Evolutionary conservation across 1,140 invertebrate species (phyloP).

Genomic region (Hylyphantes graminicola): DNA sequence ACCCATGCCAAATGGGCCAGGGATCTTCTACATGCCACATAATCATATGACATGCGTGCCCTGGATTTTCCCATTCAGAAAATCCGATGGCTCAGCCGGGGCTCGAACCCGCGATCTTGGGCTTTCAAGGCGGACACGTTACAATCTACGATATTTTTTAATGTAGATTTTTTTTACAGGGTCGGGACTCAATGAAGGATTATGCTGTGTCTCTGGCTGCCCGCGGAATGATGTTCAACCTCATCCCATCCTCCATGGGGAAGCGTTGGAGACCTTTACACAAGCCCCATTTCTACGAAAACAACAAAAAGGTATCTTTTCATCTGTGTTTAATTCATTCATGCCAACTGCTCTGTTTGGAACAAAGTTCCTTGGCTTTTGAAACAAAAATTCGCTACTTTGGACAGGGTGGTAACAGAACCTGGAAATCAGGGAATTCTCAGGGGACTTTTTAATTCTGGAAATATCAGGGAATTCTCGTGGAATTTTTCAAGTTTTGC

Average conservation of each 20-base stretch:
- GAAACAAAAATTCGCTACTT: neutral
- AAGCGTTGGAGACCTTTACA: constrained; percentile 23
- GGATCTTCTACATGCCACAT: too few relatives aligned
- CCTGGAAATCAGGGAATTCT: too few relatives aligned
- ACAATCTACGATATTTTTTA: neutral
- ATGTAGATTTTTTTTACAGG: neutral
- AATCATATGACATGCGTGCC: too few relatives aligned
- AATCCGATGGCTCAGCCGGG: too few relatives aligned
- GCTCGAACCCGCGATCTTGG: neutral
- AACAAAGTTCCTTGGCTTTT: neutral
- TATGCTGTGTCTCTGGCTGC: constrained; percentile 29
- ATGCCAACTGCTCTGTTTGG: too few relatives aligned
- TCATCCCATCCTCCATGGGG: neutral
- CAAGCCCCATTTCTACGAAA: constrained; percentile 42
- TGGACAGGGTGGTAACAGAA: neutral
- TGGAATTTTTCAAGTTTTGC: too few relatives aligned
- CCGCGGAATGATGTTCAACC: constrained; percentile 33
- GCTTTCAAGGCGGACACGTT: too few relatives aligned
- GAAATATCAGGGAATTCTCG: too few relatives aligned
- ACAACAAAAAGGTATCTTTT: constrained; percentile 23
- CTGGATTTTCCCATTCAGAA: too few relatives aligned
- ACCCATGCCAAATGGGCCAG: too few relatives aligned
- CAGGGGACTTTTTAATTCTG: too few relatives aligned
- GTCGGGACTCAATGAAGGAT: constrained; percentile 4
- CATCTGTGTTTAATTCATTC: neutral